A percentile compares a stretch with the other conserved stretches of the same genome.
Evolutionary conservation across 2,113 vertebrate genomes (phyloP).

Genomic region (Bubo bubo): DNA sequence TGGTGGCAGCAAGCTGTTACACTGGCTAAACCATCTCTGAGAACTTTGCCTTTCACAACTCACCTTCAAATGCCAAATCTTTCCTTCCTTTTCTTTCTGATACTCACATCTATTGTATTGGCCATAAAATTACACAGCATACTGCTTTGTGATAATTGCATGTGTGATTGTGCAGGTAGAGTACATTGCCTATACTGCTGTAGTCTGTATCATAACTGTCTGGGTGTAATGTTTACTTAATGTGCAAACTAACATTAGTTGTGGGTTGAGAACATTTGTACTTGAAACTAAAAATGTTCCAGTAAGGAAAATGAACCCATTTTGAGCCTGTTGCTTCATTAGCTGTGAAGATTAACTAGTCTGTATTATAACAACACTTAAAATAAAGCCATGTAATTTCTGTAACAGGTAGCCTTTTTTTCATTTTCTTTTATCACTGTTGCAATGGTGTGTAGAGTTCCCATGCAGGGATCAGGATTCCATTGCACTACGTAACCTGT

Average conservation of each 20-base stretch:
- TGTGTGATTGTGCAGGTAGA: background rate
- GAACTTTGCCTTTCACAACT: background rate
- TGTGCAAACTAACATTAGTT: background rate
- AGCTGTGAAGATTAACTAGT: background rate
- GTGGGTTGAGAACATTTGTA: background rate
- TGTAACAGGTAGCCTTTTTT: background rate
- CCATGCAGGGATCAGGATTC: background rate
- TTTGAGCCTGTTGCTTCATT: background rate
- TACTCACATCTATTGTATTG: background rate
- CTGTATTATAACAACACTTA: background rate
- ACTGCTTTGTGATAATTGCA: background rate
- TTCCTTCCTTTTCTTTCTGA: background rate
- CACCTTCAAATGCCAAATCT: background rate
- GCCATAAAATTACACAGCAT: background rate
- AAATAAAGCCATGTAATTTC: background rate
- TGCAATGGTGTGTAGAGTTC: background rate
- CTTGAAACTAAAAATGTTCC: constrained; percentile 15
- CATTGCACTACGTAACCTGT: background rate
- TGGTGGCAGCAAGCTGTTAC: background rate
- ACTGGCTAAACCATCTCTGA: background rate
- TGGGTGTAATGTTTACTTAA: background rate
- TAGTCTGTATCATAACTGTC: background rate
- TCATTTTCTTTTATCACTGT: background rate
- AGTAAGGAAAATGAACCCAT: background rate
- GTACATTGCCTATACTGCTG: background rate